Base-by-base conservation (phyloP, 2,113 vertebrate species). In the Symphodus melops region DNA sequence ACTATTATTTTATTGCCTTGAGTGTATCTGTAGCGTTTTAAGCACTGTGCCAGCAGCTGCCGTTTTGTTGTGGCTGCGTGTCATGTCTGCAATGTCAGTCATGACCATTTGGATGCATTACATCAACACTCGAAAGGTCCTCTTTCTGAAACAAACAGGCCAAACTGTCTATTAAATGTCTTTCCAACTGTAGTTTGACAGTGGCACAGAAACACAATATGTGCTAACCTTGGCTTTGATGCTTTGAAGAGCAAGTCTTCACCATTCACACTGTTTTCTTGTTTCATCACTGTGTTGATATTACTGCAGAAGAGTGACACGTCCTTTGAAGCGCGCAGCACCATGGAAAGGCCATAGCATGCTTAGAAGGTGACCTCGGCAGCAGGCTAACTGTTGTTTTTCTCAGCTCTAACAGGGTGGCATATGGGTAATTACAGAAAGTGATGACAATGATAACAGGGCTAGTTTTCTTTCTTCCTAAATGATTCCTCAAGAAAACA, bases 391-490 rank as follows among this genome's bases (percentile, higher is more conserved):
- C 83, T 92, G 90, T 90, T 92, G 84, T 88, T 93, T 86, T 88
- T 88, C 79, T 81, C 81, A 56, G 72, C 75, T 86, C 85, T 65
- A 83, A 88, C 87, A 56, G 80, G 85, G 79, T 81, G 80, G 88
- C 85, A 87, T 84, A 20, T 48, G 84, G 84, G 85, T 88, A 89
- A 91, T 93, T 91, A 88, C 84, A 77, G 65, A 80, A 91, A 72
- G 89, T 85, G 91, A 92, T 92, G 91, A 93, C 91, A 93, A 90
- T 77, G 79, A 92, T 86, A 92, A 92, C 88, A 91, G 73, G 64
- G 69, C 80, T 93, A 89, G 93, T 93, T 92, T 92, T 88, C 83
- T 91, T 90, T 73, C 91, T 84, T 92, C 85, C 84, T 88, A 86
- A 89, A 90, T 91, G 88, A 91, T 87, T 91, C 84, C 78, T 86